Evolutionary conservation across 2,113 vertebrate genomes (phyloP), one percentile per base, ranked within the genome.

Genomic region (Stictonetta naevosa): DNA sequence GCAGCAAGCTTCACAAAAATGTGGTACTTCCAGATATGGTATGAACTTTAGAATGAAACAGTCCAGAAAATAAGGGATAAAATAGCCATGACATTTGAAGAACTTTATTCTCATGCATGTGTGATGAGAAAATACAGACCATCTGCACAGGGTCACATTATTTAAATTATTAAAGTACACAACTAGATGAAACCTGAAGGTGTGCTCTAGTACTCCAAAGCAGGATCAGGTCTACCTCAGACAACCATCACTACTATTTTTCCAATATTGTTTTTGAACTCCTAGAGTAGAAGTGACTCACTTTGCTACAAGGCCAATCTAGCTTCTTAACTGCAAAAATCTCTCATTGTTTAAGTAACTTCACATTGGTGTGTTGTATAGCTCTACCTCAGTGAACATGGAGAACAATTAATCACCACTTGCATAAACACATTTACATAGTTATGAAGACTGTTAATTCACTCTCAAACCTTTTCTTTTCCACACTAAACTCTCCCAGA

Each of bases 91-190:
- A 20, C 17, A 22, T 55, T 42, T 69, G 29, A 85, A 86, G 23
- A 96, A 77, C 6, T 13, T 74, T 11, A 42, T 33, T 66, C 31
- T 18, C 48, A 5, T 22, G 13, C 14, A n/a, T 3, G 17, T 7
- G 23, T 28, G 23, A 21, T 42, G 12, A 91, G 36, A 78, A 31
- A 59, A 92, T 10, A 40, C 8, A 48, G 59, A 33, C 58, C 58
- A 31, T 40, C 71, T 42, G 13, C 33, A 38, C 1, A 63, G 28
- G 8, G 28, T 29, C 16, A 80, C 44, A 29, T 56, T 79, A 68
- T 1, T 10, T 31, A 62, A 81, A 56, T 26, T 29, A 48, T 3
- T 0, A 13, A 52, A 64, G 18, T 11, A 5, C 3, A 73, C 5
- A 2, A 52, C 48, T 15, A 71, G 25, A 92, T 78, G 8, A 11